Evolutionary conservation across 2,113 vertebrate genomes (phyloP), one percentile per base, ranked within the genome.

Genomic region (Ictalurus punctatus): DNA sequence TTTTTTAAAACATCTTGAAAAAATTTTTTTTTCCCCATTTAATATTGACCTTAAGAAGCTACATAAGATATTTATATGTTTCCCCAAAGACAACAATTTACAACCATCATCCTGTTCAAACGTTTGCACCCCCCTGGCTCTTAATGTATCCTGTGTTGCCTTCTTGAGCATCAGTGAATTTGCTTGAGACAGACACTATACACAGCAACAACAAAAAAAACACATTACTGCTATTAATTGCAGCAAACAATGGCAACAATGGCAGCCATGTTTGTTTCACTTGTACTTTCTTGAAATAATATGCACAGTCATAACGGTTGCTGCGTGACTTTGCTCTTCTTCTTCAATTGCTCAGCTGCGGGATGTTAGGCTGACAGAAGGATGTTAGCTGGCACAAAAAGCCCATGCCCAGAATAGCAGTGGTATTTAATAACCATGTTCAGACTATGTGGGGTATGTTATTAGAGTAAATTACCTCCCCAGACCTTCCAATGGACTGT

Each of bases 401-500:
- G 83, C 74, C 83, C 83, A 80, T 83, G 87, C 92, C 89, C 87
- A 91, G 92, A 93, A 92, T 93, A 94, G 91, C 92, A 61, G 89
- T 79, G 90, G 89, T 91, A 93, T 93, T 93, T 94, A 94, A 94
- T 94, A 91, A 93, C n/a, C 67, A 81, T 93, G 93, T 91, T 93
- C 88, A 90, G 92, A 90, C 52, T 85, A 93, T 61, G n/a, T 89
- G 85, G 86, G 89, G 92, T 89, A 87, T 95, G 93, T 93, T 94
- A 93, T 95, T 94, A 92, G 83, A 94, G 91, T 90, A 92, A 93
- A 94, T 93, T 88, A 93, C 90, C 93, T 93, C 91, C 91, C 30
- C 81, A 91, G 90, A 85, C 92, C 89, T 80, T 92, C 90, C 90
- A 91, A 89, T 85, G 84, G 90, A 90, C 91, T 48, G 34, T 90